Evolutionary conservation across 2,888 invertebrate genomes (phyloP), one percentile per base, ranked within the genome.

Genomic region (Geotrupes spiniger): DNA sequence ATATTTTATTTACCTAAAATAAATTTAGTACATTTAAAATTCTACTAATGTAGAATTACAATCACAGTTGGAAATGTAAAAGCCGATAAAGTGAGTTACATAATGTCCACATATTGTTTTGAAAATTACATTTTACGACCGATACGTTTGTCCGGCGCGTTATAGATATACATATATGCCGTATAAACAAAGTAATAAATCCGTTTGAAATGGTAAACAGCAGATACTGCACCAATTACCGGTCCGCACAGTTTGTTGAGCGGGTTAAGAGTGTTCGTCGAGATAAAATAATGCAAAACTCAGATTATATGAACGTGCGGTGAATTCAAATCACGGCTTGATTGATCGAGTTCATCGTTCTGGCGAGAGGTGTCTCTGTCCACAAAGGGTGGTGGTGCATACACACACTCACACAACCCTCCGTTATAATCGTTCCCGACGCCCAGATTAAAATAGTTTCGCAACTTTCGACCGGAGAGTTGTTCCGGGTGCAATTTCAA

Each of bases 201-300:
- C 21, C 21, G 21, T 21, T 21, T 21, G 21, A 21, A 21, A 21
- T 21, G 33, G 15, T 33, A 33, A 33, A 15, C 15, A 15, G 12
- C 33, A 14, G 33, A 14, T 33, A 33, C 15, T 33, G 33, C 33
- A 12, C 15, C 33, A 33, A 33, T 33, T 33, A 33, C 33, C 12
- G 33, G 33, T 15, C 6, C 21, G 21, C 33, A 40, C 49, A 49
- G 44, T 39, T 44, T 42, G 36, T 42, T 9, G 33, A 31, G 43
- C 38, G 64, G 62, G 65, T 65, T 64, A 61, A 65, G 64, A 63
- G 65, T 63, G 67, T 62, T 53, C 62, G 64, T 59, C 62, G 63
- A 68, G 71, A 71, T 71, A 71, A 71, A 72, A 71, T 71, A 71
- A 70, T 71, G 70, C 70, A 69, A 70, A 68, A 70, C 64, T 66